Evolutionary conservation across 1,140 invertebrate genomes (phyloP), one percentile per base, ranked within the genome.

Genomic region (Drosophila lacteicornis): DNA sequence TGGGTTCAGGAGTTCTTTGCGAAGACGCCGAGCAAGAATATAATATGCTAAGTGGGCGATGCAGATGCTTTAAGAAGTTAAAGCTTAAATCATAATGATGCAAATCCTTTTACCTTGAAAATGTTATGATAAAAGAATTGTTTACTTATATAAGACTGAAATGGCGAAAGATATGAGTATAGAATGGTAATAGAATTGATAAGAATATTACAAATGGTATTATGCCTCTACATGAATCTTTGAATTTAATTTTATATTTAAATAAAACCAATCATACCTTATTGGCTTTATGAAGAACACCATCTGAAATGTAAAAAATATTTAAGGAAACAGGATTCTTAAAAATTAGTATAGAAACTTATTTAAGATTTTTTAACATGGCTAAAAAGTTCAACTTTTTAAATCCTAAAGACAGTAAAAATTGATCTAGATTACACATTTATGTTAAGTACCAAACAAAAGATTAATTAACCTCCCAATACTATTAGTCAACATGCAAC

Each of bases 401-500:
- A 12, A 33, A 17, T 7, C n/a, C 15, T 12, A 11, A 5, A 17
- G 27, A 13, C 15, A 30, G 0, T 17, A 1, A 36, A 11, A 38
- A 15, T 9, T 22, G 0, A 55, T 38, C 6, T 19, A 38, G 3
- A 53, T 22, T 22, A 13, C 7, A 33, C 11, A 13, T 19, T 33
- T 11, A 19, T 15, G 17, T 36, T 11, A 19, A 15, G 17, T 36
- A 36, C 17, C 11, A 36, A 36, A 9, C 13, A 46, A 2, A 7
- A 36, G 25, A 36, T 8, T 65, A 67, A 49, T 68, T 17, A 57
- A 6, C 6, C n/a, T 11, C 19, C 33, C 38, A 43, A 27, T 22
- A 22, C n/a, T 30, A 49, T 59, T 71, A 59, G 69, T 43, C 30
- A 73, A 51, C 66, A 59, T 43, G 38, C 36, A 19, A 57, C 25